Evolutionary conservation across 1,140 invertebrate genomes (phyloP), one percentile per base, ranked within the genome.

Genomic region (Sinella curviseta): DNA sequence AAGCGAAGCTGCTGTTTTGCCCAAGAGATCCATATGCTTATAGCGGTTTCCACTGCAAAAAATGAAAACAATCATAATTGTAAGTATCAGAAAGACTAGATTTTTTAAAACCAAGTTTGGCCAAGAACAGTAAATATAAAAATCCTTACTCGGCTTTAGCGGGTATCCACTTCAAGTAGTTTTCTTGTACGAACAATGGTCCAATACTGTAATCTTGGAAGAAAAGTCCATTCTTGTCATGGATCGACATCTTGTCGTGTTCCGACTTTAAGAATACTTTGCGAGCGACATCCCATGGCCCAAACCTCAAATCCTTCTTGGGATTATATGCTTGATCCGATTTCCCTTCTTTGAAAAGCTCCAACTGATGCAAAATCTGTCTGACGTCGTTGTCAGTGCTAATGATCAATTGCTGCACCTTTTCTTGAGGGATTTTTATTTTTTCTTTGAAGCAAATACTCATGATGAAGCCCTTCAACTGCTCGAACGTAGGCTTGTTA

Each of bases 151-250:
- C 75, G 30, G 82, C 82, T 14, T 35, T 74, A 35, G 36, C 28
- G 12, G 79, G 79, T 33, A n/a, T 24, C 79, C 76, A 77, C 57
- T 74, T 77, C 73, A 73, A 88, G 89, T 99, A 99, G 88, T 99
- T 99, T 86, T 99, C 97, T 86, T 99, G 96, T 0, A 99, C 95
- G 88, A 99, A 99, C 26, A 99, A 88, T 12, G 97, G 95, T 2
- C 92, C 92, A 78, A 99, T 90, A 85, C 91, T 96, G 87, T 99
- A 99, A 88, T 99, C 98, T 82, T 96, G 92, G 88, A 99, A 99
- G 88, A 99, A 99, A 55, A 99, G 87, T 85, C 95, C 93, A 67
- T 91, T 92, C 87, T 97, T 98, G 84, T 99, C 95, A 83, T 92
- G 88, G 1, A 97, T 88, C 20, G 87, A 91, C 94, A 97, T 97